Percentiles rank a stretch among this genome's conserved stretches.
Conservation (phyloP, 2,113 vertebrate genomes). For the Brienomyrus brachyistius region DNA sequence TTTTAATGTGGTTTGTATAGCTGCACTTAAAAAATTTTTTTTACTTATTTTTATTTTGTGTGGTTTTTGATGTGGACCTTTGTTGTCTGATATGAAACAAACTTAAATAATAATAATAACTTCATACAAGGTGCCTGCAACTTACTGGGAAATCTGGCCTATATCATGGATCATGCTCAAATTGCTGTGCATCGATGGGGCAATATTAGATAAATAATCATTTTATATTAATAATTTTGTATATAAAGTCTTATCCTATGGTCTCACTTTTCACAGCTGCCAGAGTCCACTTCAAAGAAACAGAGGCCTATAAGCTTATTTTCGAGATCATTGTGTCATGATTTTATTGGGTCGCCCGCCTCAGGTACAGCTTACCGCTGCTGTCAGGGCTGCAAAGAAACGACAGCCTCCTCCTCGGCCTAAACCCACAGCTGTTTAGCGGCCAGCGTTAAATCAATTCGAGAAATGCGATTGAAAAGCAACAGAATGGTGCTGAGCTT, state of each 20-base stretch:
- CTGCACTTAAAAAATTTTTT: no score
- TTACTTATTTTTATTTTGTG: no score
- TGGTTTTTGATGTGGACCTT: no score
- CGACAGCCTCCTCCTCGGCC: not conserved
- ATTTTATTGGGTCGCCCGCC: not conserved
- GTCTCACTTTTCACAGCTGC: not conserved
- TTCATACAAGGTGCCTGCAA: not conserved
- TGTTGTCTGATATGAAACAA: no score
- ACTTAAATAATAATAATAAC: no score
- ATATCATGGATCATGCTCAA: not conserved
- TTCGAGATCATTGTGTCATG: not conserved
- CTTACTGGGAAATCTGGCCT: not conserved
- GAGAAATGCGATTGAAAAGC: conserved; percentile 37
- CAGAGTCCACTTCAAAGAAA: not conserved
- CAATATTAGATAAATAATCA: not conserved
- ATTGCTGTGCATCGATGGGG: not conserved
- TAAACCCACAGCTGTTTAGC: conserved; percentile 58
- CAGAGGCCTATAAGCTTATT: not conserved
- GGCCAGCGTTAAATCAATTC: conserved; percentile 46
- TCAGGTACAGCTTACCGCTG: not conserved
- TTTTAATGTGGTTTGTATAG: no score
- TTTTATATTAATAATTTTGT: not conserved
- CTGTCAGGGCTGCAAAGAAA: not conserved
- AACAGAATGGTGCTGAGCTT: conserved; percentile 44
- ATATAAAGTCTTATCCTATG: not conserved